Evolutionary conservation across 2,888 invertebrate genomes (phyloP), one percentile per base, ranked within the genome.

Genomic region (Agrilus cyanescens): DNA sequence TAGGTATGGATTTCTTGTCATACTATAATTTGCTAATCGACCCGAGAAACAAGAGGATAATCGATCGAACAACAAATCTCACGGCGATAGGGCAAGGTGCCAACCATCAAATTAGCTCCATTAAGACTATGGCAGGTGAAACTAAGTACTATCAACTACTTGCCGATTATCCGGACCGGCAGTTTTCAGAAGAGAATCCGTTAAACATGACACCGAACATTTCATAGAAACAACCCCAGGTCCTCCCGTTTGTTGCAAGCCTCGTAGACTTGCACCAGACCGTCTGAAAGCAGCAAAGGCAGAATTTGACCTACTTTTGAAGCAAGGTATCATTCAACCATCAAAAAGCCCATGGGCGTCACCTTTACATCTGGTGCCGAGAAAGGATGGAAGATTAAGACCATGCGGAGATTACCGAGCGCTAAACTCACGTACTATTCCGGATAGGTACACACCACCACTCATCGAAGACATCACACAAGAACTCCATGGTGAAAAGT

Each of bases 241-340:
- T n/a, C 56, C 57, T 18, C 62, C 62, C 4, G 55, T 58, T 4
- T 42, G 41, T 25, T 32, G 50, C 5, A 47, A 49, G 36, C 49
- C 60, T 2, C 49, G 61, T 10, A 50, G 61, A 1, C 44, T 65
- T 3, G 40, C 52, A 6, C 51, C 53, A 10, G 54, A 56, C 8
- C 51, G 51, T 37, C 45, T 54, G 8, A 32, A 33, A 8, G 44
- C 38, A 2, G 56, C 52, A 4, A 55, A 55, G 41, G 30, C 43
- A 12, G 56, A 57, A 32, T 60, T 59, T 38, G 16, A 47, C 4
- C 36, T 29, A 4, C 48, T 61, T 51, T 25, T 53, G 12, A 38
- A 53, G 37, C 34, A 43, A 8, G 58, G 59, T 7, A 51, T 53
- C 25, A 37, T 48, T 16, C 41, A 51, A 12, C 57, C 50, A 3